A percentile compares a stretch with the other conserved stretches of the same genome.
Conservation (phyloP, 2,888 invertebrate species). For the Synanthedon vespiformis region DNA sequence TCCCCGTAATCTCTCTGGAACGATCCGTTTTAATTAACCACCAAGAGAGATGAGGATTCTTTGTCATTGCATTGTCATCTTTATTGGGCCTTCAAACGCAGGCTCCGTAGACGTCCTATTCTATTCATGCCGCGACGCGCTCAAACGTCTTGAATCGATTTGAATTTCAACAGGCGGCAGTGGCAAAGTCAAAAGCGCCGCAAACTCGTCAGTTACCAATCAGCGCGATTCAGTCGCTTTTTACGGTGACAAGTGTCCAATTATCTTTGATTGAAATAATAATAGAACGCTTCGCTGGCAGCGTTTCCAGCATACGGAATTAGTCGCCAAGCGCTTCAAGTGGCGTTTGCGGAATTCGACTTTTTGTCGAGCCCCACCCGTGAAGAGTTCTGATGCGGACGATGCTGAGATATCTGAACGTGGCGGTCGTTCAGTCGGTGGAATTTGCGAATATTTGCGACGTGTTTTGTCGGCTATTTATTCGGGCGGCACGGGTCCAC, state of each 20-base stretch:
- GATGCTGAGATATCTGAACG: slow-evolving; percentile 28
- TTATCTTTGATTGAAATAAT: slow-evolving; percentile 63
- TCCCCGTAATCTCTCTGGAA: not conserved
- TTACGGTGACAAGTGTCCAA: slow-evolving; percentile 59
- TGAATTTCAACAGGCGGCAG: slow-evolving; percentile 32
- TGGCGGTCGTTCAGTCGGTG: slow-evolving; percentile 38
- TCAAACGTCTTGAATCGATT: slow-evolving; percentile 24
- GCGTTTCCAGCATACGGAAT: slow-evolving; percentile 46
- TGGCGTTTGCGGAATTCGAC: slow-evolving; percentile 12
- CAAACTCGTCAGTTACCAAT: slow-evolving; percentile 30
- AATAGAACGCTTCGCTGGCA: slow-evolving; percentile 36
- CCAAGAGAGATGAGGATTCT: not conserved
- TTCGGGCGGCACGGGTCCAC: slow-evolving; percentile 19
- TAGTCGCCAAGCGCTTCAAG: slow-evolving; percentile 20
- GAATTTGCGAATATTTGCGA: slow-evolving; percentile 33
- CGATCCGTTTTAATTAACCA: slow-evolving; percentile 2
- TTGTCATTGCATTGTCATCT: slow-evolving; percentile 2
- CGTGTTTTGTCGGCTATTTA: slow-evolving; percentile 54
- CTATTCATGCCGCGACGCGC: slow-evolving; percentile 16
- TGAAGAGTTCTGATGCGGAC: slow-evolving; percentile 29
- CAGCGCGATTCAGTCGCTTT: slow-evolving; percentile 34
- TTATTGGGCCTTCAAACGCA: slow-evolving; percentile 35
- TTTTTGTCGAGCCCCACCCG: slow-evolving; percentile 56
- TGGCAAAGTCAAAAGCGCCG: slow-evolving; percentile 37
- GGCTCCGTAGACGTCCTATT: slow-evolving; percentile 8